Percentiles rank a stretch among this genome's conserved stretches.
Conservation (phyloP, 2,113 vertebrate genomes). For the Nothobranchius kuhntae region DNA sequence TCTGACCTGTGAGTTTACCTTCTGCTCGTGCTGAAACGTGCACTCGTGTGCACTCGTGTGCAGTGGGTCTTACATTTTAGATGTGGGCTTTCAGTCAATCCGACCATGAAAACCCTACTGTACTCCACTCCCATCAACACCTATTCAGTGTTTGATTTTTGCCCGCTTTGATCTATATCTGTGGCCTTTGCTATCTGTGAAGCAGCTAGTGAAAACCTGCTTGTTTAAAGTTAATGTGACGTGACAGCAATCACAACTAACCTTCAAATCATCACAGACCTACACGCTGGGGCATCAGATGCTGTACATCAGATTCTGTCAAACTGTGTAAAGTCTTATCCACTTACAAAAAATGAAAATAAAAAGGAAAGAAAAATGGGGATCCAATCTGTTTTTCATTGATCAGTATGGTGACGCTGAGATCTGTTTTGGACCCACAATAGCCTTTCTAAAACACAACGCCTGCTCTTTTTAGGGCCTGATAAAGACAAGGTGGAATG, state of each 20-base stretch:
- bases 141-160: conserved; percentile 30
- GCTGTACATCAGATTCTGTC: background rate
- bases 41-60: background rate
- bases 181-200: conserved; percentile 20
- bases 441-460: too few relatives aligned
- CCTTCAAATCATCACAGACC: background rate
- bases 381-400: too few relatives aligned
- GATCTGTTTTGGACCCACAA: too few relatives aligned
- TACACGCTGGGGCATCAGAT: background rate
- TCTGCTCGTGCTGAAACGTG: conserved; percentile 16
- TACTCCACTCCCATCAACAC: conserved; percentile 9
- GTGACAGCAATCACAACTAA: conserved; percentile 11
- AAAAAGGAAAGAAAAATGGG: too few relatives aligned
- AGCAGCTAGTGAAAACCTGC: background rate
- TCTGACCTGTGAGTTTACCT: conserved; percentile 47
- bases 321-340: background rate
- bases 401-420: too few relatives aligned
- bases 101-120: conserved; percentile 11
- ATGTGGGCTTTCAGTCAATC: conserved; percentile 18
- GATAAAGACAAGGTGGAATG: too few relatives aligned
- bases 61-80: background rate
- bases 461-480: too few relatives aligned
- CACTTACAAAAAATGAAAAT: too few relatives aligned
- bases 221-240: conserved; percentile 18
- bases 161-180: conserved; percentile 37